Evolutionary conservation across 2,797 vertebrate genomes (phyloP), one percentile per base, ranked within the genome.

Genomic region (Poeciliopsis presidionis): DNA sequence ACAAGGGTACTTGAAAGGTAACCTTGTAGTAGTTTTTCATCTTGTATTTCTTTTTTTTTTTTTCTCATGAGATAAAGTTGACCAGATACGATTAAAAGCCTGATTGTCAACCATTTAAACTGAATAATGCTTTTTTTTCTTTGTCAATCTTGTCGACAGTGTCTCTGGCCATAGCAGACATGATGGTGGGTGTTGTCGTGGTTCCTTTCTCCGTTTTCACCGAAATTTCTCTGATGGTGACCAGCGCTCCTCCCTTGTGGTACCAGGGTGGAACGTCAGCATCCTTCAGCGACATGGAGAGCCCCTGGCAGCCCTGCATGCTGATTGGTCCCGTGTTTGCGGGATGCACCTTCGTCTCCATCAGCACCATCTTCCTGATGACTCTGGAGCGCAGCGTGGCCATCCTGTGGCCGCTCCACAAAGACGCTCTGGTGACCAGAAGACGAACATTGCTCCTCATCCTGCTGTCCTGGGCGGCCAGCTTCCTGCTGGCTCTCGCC

Each of bases 291-390:
- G 91, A 88, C 28, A 46, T 81, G 7, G 74, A 83, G 45, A 90
- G 85, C 30, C 84, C 91, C 9, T 95, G 94, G 93, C 94, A 96
- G 77, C 96, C 96, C 73, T 97, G 96, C 91, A 93, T 95, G 91
- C 79, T 97, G 81, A 96, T 95, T 18, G 96, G 96, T 36, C 95
- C 95, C 0, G 91, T 97, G 75, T 97, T 97, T 12, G 96, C 96
- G 0, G 95, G 95, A 25, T 97, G 96, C 87, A 97, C 96, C 6
- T 97, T 97, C 30, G 96, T 97, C 61, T 97, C 96, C 57, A 97
- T 97, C 83, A 97, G 92, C 87, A 97, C 96, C 80, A 97, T 97
- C 61, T 97, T 97, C 87, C 91, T 97, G 82, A 95, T 97, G 94
- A 96, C 96, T 0, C 75, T 96, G 72, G 96, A 97, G 89, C 94